Conservation (phyloP, 2,113 vertebrate genomes). For the Oreotragus oreotragus region DNA sequence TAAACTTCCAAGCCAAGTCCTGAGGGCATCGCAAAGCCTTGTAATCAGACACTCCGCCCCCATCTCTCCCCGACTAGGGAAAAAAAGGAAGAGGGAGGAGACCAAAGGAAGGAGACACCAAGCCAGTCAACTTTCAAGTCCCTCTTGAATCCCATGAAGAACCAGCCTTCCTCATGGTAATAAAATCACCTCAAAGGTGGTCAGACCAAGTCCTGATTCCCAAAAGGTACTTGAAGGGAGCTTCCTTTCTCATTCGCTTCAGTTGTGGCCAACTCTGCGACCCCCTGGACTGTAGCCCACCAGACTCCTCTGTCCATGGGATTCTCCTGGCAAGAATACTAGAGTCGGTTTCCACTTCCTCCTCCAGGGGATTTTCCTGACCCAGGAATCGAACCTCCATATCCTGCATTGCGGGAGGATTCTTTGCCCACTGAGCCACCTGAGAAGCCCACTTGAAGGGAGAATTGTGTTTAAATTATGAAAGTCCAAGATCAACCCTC, state of each 20-base stretch:
- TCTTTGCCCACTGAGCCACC: not conserved
- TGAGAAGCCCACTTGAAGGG: not conserved
- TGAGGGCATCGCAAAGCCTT: not conserved
- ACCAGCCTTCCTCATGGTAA: not conserved
- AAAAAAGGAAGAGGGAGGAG: not conserved
- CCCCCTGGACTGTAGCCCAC: not conserved
- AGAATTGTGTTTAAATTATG: constrained; percentile 7
- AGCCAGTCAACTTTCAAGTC: not conserved
- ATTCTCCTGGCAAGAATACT: not conserved
- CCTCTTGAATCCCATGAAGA: not conserved
- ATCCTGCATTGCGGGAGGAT: not conserved
- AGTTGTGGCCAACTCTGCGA: not conserved
- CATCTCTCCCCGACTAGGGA: not conserved
- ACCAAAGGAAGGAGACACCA: not conserved
- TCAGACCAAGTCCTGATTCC: not conserved
- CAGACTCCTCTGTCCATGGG: not conserved
- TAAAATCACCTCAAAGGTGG: not conserved
- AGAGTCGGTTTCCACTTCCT: not conserved
- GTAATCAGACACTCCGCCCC: not conserved
- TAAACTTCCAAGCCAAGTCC: not conserved
- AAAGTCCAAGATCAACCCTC: not conserved
- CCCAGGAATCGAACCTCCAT: not conserved
- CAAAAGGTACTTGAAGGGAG: not conserved
- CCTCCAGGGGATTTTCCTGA: not conserved
- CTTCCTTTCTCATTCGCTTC: not conserved